Evolutionary conservation across 30 jellyfish, hydroid and myxozoan genomes (phyloP).

Genomic region (Hydractinia echinata): DNA sequence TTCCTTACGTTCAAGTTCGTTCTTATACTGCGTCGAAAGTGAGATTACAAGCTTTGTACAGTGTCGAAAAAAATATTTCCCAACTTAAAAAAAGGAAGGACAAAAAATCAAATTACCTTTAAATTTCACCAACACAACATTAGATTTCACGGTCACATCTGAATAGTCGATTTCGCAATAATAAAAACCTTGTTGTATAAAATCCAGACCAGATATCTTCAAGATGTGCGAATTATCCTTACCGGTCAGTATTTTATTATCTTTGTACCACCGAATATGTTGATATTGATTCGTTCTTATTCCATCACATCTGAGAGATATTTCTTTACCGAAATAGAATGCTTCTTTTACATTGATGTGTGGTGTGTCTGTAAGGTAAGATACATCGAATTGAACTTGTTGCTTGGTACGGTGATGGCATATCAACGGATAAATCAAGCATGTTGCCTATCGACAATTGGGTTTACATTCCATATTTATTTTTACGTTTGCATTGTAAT

Average conservation of each 20-base stretch:
- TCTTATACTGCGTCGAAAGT: no score
- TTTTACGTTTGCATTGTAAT: no score
- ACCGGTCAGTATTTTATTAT: background rate
- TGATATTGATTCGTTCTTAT: background rate
- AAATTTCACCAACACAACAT: background rate
- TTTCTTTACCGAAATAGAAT: background rate
- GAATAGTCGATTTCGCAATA: background rate
- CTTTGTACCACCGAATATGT: background rate
- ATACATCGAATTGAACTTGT: no score
- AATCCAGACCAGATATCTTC: constrained; percentile 7
- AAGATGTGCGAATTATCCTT: background rate
- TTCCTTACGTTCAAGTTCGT: no score
- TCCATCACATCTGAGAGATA: background rate
- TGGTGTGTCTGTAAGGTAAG: background rate
- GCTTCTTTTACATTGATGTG: background rate
- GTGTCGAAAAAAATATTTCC: background rate
- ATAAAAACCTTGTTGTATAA: constrained; percentile 8
- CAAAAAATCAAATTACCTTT: background rate
- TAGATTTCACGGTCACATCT: background rate
- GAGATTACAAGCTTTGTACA: no score
- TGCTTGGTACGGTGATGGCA: no score
- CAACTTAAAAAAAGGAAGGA: background rate
- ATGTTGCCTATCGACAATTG: no score
- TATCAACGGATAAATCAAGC: no score
- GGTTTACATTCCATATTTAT: no score